A percentile compares a stretch with the other conserved stretches of the same genome.
Evolutionary conservation across 2,888 invertebrate species (phyloP).

Genomic region (Coelinius sp.): DNA sequence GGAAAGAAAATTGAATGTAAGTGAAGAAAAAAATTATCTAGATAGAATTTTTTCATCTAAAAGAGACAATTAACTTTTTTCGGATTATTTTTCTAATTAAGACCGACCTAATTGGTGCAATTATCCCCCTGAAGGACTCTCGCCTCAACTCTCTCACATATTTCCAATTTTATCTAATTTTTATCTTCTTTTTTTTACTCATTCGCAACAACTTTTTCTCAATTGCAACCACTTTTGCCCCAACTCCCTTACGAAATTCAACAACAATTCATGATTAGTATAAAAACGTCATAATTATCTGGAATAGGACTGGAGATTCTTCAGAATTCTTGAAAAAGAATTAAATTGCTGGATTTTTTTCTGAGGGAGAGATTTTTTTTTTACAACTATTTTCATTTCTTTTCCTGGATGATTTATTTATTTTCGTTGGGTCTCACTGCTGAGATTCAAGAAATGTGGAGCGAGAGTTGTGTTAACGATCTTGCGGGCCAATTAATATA

Average conservation of each 20-base stretch:
- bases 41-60: neutral
- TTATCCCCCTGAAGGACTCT: constrained; percentile 38
- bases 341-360: neutral
- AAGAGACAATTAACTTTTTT: neutral
- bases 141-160: constrained; percentile 23
- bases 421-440: constrained; percentile 1
- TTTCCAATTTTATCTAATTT: constrained; percentile 32
- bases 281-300: neutral
- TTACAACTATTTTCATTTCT: neutral
- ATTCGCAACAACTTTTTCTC: constrained; percentile 5
- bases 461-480: constrained; percentile 26
- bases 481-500: constrained; percentile 25
- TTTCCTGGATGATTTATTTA: neutral
- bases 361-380: neutral
- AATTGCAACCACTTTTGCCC: too few relatives aligned
- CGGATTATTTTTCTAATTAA: constrained; percentile 42
- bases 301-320: neutral
- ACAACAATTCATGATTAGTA: neutral
- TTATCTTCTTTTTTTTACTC: constrained; percentile 19
- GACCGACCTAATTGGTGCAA: constrained; percentile 43
- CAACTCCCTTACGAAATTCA: constrained; percentile 17
- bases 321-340: neutral
- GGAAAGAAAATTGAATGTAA: neutral
- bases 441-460: constrained; percentile 25
- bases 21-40: neutral